Base-by-base conservation (phyloP, 2,888 invertebrate genomes). In the Nomada goodeniana region DNA sequence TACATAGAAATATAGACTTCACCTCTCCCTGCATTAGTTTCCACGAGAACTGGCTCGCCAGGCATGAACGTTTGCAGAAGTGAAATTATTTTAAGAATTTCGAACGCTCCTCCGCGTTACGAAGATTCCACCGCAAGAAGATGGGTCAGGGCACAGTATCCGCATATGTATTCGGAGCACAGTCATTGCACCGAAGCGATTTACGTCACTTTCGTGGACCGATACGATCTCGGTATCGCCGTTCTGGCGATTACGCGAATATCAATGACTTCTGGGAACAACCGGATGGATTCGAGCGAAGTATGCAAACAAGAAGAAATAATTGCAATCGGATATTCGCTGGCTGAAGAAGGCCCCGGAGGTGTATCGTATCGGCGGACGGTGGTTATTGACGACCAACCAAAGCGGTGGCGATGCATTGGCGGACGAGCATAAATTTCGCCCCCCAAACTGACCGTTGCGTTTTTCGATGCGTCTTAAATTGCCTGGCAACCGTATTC, bases 301-400 rank as follows among this genome's bases (percentile, higher is more conserved):
- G 84, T 71, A 88, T 88, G 86, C 88, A 87, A 90, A 90, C 89
- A 89, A 89, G 90, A 91, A 89, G 90, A 91, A 91, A 86, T 86
- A 86, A 91, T 91, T 90, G 91, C 91, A 91, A 91, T 91, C 89
- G 89, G 91, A 91, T 91, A 91, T 90, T 91, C 89, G 89, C 88
- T 89, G 82, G 83, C 91, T 84, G 88, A 86, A 85, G 90, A 89
- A 88, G 86, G 85, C 81, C 86, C 79, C 80, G 87, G 85, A 90
- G 91, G 82, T 91, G 90, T 89, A 87, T 87, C 89, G 88, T 91
- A 91, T 91, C 91, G 89, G 89, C 89, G 85, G 82, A 75, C 84
- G 85, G 85, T 70, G 87, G 90, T 91, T 91, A 91, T 91, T 91
- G 91, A 91, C 90, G 91, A 90, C 87, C 89, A 76, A 84, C 89